Percentiles rank a stretch among this genome's conserved stretches.
phyloP scores from a whole-genome alignment of 1,140 invertebrate genomes.

The Psilanteris sp. region DNA sequence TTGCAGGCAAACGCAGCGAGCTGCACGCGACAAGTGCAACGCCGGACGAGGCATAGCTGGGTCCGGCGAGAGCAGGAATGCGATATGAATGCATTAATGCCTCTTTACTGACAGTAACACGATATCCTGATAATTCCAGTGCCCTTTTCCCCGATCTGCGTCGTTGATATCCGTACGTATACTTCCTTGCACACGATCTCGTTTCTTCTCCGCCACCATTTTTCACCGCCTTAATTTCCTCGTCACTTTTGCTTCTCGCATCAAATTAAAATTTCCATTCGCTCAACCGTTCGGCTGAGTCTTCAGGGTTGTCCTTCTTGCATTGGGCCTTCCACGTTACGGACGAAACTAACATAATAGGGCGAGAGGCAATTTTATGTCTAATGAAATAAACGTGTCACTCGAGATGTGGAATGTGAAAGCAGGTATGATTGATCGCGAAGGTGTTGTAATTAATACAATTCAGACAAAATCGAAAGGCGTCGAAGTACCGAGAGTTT shows the following conservation, averaged over 20 bases:
- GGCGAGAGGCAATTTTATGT: too few relatives aligned
- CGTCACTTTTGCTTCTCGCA: constrained; percentile 20
- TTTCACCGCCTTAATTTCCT: constrained; percentile 21
- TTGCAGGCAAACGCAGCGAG: constrained; percentile 33
- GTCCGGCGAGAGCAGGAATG: constrained; percentile 68
- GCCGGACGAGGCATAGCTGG: constrained; percentile 57
- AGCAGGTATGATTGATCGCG: constrained; percentile 16
- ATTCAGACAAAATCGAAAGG: constrained; percentile 8
- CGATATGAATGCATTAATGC: constrained; percentile 76
- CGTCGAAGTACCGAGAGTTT: constrained; percentile 19
- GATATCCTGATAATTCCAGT: constrained; percentile 71
- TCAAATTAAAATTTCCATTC: constrained; percentile 3
- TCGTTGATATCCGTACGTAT: constrained; percentile 45
- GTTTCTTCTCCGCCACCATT: constrained; percentile 30
- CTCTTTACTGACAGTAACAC: constrained; percentile 74
- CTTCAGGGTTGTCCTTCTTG: too few relatives aligned
- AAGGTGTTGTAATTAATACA: constrained; percentile 27
- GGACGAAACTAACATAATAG: too few relatives aligned
- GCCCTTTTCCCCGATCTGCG: constrained; percentile 58
- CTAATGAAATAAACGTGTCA: constrained; percentile 38
- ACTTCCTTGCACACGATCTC: constrained; percentile 43
- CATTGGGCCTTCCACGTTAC: too few relatives aligned
- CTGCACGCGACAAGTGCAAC: constrained; percentile 63
- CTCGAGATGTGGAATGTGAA: constrained; percentile 33
- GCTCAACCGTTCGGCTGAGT: too few relatives aligned